Evolutionary conservation across 1,140 invertebrate genomes (phyloP).

Genomic region (Drosophila elegans): DNA sequence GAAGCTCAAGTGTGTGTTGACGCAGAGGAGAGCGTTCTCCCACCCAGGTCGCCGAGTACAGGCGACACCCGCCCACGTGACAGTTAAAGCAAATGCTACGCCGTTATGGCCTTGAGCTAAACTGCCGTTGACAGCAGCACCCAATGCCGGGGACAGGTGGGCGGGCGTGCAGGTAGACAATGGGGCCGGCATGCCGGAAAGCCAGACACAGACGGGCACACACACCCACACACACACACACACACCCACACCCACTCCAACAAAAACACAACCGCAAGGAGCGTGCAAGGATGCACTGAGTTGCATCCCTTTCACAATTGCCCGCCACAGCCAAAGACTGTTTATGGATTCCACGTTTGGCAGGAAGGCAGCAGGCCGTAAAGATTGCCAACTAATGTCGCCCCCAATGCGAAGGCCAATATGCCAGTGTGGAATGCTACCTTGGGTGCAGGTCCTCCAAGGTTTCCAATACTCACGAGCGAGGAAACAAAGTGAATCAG

Average conservation of each 20-base stretch:
- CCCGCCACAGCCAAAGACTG: constrained; percentile 44
- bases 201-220: constrained; percentile 50
- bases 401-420: constrained; percentile 44
- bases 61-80: constrained; percentile 37
- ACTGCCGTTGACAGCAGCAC: constrained; percentile 75
- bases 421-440: constrained; percentile 1
- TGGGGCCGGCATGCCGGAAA: constrained; percentile 66
- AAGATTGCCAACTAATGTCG: constrained; percentile 74
- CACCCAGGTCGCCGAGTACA: background rate
- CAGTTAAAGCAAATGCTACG: constrained; percentile 68
- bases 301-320: constrained; percentile 58
- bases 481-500: background rate
- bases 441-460: constrained; percentile 9
- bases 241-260: background rate
- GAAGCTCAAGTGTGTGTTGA: constrained; percentile 80
- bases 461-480: constrained; percentile 19
- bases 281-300: constrained; percentile 45
- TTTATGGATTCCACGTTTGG: constrained; percentile 75
- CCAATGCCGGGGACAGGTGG: constrained; percentile 11
- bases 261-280: constrained; percentile 2
- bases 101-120: constrained; percentile 79
- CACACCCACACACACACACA: background rate
- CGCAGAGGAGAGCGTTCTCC: constrained; percentile 46
- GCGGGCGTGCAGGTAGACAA: constrained; percentile 52
- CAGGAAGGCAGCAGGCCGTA: constrained; percentile 76